Conservation (phyloP, 1,140 invertebrate genomes). For the Zaprionus capensis region DNA sequence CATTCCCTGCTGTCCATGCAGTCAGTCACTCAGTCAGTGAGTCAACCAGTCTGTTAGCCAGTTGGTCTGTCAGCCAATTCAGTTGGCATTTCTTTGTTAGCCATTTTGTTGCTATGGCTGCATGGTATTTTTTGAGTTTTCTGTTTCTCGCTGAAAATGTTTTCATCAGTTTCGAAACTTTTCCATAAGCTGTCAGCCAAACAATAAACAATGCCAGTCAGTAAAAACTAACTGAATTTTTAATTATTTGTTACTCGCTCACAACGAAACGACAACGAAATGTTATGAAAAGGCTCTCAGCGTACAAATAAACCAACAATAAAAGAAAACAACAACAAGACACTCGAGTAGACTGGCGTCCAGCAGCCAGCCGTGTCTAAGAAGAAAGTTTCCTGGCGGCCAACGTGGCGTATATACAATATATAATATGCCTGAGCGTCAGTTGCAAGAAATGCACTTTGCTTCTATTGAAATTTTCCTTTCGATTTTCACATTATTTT, state of each 20-base stretch:
- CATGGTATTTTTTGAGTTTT: conserved; percentile 30
- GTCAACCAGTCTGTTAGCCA: conserved; percentile 4
- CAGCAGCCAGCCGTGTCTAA: conserved; percentile 7
- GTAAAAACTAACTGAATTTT: conserved; percentile 77
- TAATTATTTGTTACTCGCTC: conserved; percentile 70
- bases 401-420: conserved; percentile 19
- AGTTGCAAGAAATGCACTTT: background rate
- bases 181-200: conserved; percentile 58
- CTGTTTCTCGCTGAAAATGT: conserved; percentile 42
- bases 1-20: conserved; percentile 12
- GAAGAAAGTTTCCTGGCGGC: conserved; percentile 20
- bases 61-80: conserved; percentile 29
- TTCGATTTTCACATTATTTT: background rate
- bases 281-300: conserved; percentile 56
- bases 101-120: conserved; percentile 24
- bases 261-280: conserved; percentile 55
- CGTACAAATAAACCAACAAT: conserved; percentile 3
- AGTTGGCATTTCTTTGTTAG: conserved; percentile 46
- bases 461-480: conserved; percentile 1
- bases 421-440: background rate
- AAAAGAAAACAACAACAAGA: conserved; percentile 20
- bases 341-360: conserved; percentile 9
- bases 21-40: conserved; percentile 28
- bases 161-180: conserved; percentile 72
- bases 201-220: conserved; percentile 65